Base-by-base conservation (phyloP, 2,888 invertebrate genomes). In the Hirtodrosophila confusa region DNA sequence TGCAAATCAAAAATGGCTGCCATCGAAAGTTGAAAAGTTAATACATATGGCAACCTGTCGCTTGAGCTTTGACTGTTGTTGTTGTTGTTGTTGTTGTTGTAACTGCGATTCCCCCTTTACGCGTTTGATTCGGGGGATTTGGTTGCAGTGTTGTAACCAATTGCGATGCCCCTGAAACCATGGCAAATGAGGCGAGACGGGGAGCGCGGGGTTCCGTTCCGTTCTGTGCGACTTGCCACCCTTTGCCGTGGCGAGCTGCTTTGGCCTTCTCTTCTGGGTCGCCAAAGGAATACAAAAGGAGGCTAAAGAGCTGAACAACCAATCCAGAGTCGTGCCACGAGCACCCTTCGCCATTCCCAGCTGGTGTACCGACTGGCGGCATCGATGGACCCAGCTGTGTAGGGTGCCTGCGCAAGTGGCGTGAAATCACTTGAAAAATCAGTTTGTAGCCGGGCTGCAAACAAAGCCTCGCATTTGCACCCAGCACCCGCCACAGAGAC, bases 361-460 rank as follows among this genome's bases (percentile, higher is more conserved):
- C 10, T 36, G 10, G 6, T 36, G 31, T 27, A 29, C n/a, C n/a
- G 10, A n/a, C 31, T 41, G 3, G 6, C 27, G 9, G 36, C 39
- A 45, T 53, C 61, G 33, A 60, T 57, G 62, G 53, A 36, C 41
- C 10, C 12, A 7, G 2, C 27, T 17, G 61, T 33, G 62, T 48
- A 60, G 56, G 43, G 72, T 71, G 51, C 44, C 24, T 40, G 53
- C 40, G 50, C 73, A 73, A 75, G 60, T 75, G 69, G 74, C 74
- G 75, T 78, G 75, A 78, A 75, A 74, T 74, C 74, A 74, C 60
- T 77, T 74, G 56, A 73, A 74, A 74, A 77, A 74, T 75, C 78
- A 56, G 60, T 61, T 78, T 73, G 78, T 60, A 50, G 56, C 43
- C 54, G 40, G 37, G 57, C 49, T 55, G 57, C 73, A 68, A 74